Evolutionary conservation across 2,888 invertebrate species (phyloP).

Genomic region (Neocrepidodera transversa): DNA sequence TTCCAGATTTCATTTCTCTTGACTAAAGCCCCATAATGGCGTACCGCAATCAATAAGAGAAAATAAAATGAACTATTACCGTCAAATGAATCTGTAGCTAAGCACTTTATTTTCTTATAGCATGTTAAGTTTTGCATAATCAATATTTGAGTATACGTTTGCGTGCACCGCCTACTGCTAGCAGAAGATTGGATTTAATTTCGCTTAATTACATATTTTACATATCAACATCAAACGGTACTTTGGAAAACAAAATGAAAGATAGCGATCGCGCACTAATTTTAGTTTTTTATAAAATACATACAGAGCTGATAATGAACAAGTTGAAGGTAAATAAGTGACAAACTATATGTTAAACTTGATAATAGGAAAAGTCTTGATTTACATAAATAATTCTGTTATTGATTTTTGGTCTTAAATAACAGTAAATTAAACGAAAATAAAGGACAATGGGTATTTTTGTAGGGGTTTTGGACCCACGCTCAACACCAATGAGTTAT

Average conservation of each 20-base stretch:
- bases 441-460: too few relatives aligned
- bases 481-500: too few relatives aligned
- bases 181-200: conserved; percentile 39
- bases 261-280: conserved; percentile 23
- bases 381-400: too few relatives aligned
- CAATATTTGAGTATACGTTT: conserved; percentile 32
- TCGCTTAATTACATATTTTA: conserved; percentile 41
- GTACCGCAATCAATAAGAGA: conserved; percentile 15
- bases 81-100: conserved; percentile 20
- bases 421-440: too few relatives aligned
- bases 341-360: too few relatives aligned
- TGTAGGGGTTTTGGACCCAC: too few relatives aligned
- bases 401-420: too few relatives aligned
- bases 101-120: conserved; percentile 33
- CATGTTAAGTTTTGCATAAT: conserved; percentile 34
- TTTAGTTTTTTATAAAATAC: conserved; percentile 15
- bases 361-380: too few relatives aligned
- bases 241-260: conserved; percentile 26
- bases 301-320: neutral
- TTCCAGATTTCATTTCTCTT: too few relatives aligned
- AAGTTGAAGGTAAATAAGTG: conserved; percentile 7
- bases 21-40: too few relatives aligned
- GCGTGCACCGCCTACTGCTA: conserved; percentile 29
- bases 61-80: conserved; percentile 17
- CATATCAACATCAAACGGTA: conserved; percentile 36